Percentiles rank a stretch among this genome's conserved stretches.
Evolutionary conservation across 53 echinoderm and acorn worm species (phyloP).

Genomic region (Luidia sarsii): DNA sequence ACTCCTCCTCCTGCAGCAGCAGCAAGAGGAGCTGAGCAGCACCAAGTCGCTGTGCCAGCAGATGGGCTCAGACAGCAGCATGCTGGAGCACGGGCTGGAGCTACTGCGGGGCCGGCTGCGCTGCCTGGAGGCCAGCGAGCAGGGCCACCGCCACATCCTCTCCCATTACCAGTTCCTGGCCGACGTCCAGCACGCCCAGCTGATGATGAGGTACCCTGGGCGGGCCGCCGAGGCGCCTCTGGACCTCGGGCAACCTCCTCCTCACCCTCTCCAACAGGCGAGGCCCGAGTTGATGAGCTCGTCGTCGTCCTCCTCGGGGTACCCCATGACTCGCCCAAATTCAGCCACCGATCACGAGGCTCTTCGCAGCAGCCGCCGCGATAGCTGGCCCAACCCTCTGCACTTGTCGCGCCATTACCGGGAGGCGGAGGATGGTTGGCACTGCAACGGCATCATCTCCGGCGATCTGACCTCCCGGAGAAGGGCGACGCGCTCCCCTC

Average conservation of each 20-base stretch:
- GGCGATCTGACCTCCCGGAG: no score
- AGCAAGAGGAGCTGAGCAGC: slow-evolving; percentile 5
- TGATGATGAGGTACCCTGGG: background rate
- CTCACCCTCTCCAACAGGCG: no score
- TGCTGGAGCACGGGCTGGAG: background rate
- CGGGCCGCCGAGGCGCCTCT: background rate
- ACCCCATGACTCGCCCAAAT: no score
- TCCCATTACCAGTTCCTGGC: slow-evolving; percentile 9
- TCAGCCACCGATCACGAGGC: no score
- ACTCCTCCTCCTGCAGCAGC: background rate
- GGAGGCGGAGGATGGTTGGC: no score
- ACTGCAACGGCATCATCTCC: no score
- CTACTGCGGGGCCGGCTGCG: background rate
- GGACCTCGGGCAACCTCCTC: background rate
- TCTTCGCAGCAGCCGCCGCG: no score
- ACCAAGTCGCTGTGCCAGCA: background rate
- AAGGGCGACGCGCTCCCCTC: no score
- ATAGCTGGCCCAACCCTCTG: no score
- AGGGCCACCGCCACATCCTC: background rate
- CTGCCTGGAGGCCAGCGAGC: background rate
- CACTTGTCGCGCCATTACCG: no score
- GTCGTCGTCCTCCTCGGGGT: no score
- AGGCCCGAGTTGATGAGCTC: no score
- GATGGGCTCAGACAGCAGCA: background rate
- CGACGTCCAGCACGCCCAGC: background rate